Evolutionary conservation across 92 coral and sea anemone genomes (phyloP), one percentile per base, ranked within the genome.

Genomic region (Umimayanthus chanpuru): DNA sequence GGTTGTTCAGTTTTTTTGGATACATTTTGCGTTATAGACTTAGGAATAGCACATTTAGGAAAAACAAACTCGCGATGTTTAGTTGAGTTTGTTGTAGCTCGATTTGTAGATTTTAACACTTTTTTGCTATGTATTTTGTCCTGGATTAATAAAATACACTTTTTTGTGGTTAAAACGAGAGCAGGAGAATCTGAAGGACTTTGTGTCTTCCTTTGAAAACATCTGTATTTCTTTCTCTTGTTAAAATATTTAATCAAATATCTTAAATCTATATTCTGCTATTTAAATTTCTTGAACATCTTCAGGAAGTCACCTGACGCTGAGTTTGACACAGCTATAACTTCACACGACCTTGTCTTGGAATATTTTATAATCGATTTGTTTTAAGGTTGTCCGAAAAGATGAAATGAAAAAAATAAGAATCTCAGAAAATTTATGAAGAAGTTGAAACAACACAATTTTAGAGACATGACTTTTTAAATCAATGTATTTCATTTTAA

Each of bases 241-340:
- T 55, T 53, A 77, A 77, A 77, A 77, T 41, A 77, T 47, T 36
- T 26, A 43, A 49, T 41, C 55, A 77, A 77, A 77, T 5, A 30
- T 77, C 39, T 77, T 50, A 77, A 41, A 12, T 73, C 43, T 3
- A 32, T 73, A 32, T 30, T 15, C 47, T 77, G 29, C 81, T 47
- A 18, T 44, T 77, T 47, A n/a, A 77, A 77, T 47, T 50, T 77
- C 30, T 25, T 2, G 23, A 77, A 77, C 55, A 77, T 77, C 81
- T 50, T 44, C 81, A 77, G 81, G 64, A 77, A 43, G 56, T 77
- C 58, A 77, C 21, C 61, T 77, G 81, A 43, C 81, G 47, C 20
- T 26, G 36, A 26, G 16, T 77, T 47, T 77, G 81, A 30, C 77
- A 32, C 40, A 28, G 39, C 23, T 73, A 38, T 47, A 7, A 30